Evolutionary conservation across 2,797 vertebrate genomes (phyloP).

Genomic region (Pseudomugil gertrudae): DNA sequence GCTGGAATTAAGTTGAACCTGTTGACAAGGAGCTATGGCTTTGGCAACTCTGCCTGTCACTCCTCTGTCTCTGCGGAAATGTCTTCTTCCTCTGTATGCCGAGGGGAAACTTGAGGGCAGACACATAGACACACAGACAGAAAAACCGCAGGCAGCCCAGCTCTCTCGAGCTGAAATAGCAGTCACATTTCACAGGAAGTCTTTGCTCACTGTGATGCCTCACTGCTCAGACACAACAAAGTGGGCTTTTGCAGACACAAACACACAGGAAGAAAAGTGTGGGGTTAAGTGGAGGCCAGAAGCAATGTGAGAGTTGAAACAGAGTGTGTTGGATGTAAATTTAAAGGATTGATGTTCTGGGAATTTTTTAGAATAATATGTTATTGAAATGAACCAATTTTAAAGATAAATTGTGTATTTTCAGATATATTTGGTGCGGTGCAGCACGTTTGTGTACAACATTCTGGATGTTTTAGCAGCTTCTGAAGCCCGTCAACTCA

Average conservation of each 20-base stretch:
- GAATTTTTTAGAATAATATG: slow-evolving; percentile 19
- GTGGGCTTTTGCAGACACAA: slow-evolving; percentile 65
- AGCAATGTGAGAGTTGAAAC: slow-evolving; percentile 46
- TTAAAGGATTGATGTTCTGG: slow-evolving; percentile 36
- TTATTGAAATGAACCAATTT: slow-evolving; percentile 43
- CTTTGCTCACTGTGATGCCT: slow-evolving; percentile 72
- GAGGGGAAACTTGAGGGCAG: slow-evolving; percentile 68
- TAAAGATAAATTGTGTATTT: slow-evolving; percentile 24
- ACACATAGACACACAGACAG: slow-evolving; percentile 67
- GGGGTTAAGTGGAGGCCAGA: slow-evolving; percentile 64
- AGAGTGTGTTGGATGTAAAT: slow-evolving; percentile 59
- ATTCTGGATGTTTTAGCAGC: slow-evolving; percentile 35
- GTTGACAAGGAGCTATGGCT: slow-evolving; percentile 45
- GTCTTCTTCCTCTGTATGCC: slow-evolving; percentile 65
- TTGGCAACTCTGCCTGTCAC: slow-evolving; percentile 64
- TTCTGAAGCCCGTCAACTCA: slow-evolving; percentile 27
- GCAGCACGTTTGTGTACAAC: slow-evolving; percentile 28
- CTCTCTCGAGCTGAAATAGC: slow-evolving; percentile 70
- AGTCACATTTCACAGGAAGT: slow-evolving; percentile 76
- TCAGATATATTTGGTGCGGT: background rate
- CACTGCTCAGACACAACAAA: slow-evolving; percentile 78
- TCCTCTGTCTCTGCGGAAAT: slow-evolving; percentile 63
- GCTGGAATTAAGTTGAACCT: slow-evolving; percentile 37
- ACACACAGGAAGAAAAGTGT: slow-evolving; percentile 58
- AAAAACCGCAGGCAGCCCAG: slow-evolving; percentile 68